Base-by-base conservation (phyloP, 2,797 vertebrate genomes). In the Oreonectes daqikongensis region DNA sequence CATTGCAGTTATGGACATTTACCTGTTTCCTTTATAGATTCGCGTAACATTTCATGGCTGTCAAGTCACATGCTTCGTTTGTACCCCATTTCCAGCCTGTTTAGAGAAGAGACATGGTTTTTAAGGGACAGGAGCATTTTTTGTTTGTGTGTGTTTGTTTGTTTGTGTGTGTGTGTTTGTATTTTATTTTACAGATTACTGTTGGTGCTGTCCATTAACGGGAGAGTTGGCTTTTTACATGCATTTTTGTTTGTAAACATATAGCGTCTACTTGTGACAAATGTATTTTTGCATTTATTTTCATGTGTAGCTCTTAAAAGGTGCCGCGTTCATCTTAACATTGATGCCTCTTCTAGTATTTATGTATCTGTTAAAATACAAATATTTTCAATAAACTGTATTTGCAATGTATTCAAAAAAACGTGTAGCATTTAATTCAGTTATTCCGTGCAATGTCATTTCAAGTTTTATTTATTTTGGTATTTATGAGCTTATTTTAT, bases 341-440 rank as follows among this genome's bases (percentile, higher is more conserved):
- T n/a, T 69, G 66, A 17, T 53, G 20, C 53, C 40, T 64, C 85
- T 81, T 85, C 86, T 87, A 77, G 76, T 88, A 81, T 81, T 80
- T 82, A 80, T 73, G 69, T 65, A 22, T 82, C 64, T 82, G 85
- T 52, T 86, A 52, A 52, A 72, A 75, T 15, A 83, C 83, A 40
- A 65, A 71, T 80, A 66, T 75, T 80, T 76, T 71, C 79, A 80
- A 79, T 78, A 76, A 78, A 65, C 3, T 73, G 20, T 78, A n/a
- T 84, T 79, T 80, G 66, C 57, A 77, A 68, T 66, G n/a, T 55
- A 53, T 59, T 67, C 14, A 32, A 52, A 6, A 5, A 1, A 10
- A 7, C 40, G n/a, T n/a, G n/a, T n/a, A n/a, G n/a, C 20, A 40
- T 40, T 52, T 8, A 24, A 14, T 20, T n/a, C 15, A 44, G 3